Evolutionary conservation across 2,797 vertebrate species (phyloP).

Genomic region (Chaetophractus vellerosus): DNA sequence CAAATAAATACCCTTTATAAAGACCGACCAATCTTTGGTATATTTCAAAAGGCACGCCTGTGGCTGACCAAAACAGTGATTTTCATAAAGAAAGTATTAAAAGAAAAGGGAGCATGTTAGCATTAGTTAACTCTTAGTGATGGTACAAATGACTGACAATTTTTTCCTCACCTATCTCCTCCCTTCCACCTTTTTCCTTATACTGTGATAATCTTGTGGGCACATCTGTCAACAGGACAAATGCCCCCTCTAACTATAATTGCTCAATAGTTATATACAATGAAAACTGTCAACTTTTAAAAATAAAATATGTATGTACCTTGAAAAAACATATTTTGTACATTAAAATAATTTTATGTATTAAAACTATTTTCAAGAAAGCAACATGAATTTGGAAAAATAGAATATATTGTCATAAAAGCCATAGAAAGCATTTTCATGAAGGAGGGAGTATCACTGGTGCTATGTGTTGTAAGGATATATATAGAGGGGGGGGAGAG

Average conservation of each 20-base stretch:
- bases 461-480: no score
- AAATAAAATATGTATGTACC: conserved; percentile 94
- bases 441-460: not conserved
- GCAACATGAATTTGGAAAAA: conserved; percentile 29
- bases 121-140: not conserved
- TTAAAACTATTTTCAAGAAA: conserved; percentile 49
- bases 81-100: conserved; percentile 53
- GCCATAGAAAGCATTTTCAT: conserved; percentile 2
- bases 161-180: conserved; percentile 33
- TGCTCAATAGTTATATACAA: conserved; percentile 96
- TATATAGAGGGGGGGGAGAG: no score
- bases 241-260: conserved; percentile 95
- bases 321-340: conserved; percentile 57
- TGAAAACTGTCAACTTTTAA: conserved; percentile 95
- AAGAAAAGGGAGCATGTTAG: not conserved
- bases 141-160: not conserved
- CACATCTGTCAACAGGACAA: conserved; percentile 92
- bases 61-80: no score
- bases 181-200: conserved; percentile 79
- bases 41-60: no score
- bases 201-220: conserved; percentile 92
- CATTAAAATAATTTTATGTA: not conserved
- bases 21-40: no score
- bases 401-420: not conserved
- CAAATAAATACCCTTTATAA: no score